These are phyloP conservation scores for Cantharis lateralis DNA, from an alignment of 2,888 invertebrate species.

Conservation along the genomic window DNA sequence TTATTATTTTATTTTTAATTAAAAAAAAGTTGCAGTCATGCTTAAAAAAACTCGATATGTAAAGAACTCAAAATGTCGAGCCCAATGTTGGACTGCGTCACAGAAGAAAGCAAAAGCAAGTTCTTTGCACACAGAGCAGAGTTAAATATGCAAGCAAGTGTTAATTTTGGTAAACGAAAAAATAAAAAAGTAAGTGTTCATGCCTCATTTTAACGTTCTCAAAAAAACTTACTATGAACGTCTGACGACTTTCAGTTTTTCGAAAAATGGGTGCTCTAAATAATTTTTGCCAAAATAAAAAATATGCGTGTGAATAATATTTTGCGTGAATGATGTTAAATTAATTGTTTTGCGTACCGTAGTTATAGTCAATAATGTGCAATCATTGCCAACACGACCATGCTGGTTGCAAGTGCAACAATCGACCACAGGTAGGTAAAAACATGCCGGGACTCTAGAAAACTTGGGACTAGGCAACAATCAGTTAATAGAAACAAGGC, in stretches of 20 bases:
- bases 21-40: conserved; percentile 6
- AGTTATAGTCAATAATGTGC: conserved; percentile 52
- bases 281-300: not conserved
- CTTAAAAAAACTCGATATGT: conserved; percentile 42
- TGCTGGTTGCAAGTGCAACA: conserved; percentile 57
- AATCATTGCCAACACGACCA: conserved; percentile 57
- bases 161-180: conserved; percentile 29
- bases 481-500: conserved; percentile 40
- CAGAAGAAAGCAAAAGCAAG: conserved; percentile 36
- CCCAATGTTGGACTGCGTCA: conserved; percentile 10
- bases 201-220: conserved; percentile 48
- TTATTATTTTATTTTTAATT: conserved; percentile 2
- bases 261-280: not conserved
- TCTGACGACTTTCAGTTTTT: not conserved
- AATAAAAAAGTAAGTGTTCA: conserved; percentile 34
- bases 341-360: conserved; percentile 48
- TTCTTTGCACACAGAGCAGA: conserved; percentile 50
- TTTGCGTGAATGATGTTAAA: conserved; percentile 3
- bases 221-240: not conserved
- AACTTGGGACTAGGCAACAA: conserved; percentile 46
- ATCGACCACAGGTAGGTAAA: conserved; percentile 56
- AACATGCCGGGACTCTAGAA: conserved; percentile 56
- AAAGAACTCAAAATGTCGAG: conserved; percentile 42
- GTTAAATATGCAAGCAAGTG: conserved; percentile 44
- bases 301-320: not conserved